A percentile compares a stretch with the other conserved stretches of the same genome.
Conservation (phyloP, 2,888 invertebrate species). For the Altica lythri region DNA sequence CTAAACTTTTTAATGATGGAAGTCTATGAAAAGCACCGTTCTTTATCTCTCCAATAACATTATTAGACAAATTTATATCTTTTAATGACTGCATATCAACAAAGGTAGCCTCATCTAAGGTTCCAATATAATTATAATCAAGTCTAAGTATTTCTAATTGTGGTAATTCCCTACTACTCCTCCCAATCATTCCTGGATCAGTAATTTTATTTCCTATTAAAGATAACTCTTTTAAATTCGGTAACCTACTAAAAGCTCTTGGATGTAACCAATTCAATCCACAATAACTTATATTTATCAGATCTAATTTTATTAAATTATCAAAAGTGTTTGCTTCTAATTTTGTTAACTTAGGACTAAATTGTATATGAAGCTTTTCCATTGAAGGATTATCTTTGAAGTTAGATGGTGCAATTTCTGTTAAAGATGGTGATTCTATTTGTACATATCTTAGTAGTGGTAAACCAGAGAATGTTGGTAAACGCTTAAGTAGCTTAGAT, state of each 20-base stretch:
- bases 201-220: slow-evolving; percentile 73
- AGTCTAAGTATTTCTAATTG: slow-evolving; percentile 70
- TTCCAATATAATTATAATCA: slow-evolving; percentile 72
- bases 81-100: slow-evolving; percentile 75
- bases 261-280: slow-evolving; percentile 80
- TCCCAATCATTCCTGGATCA: slow-evolving; percentile 82
- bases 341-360: slow-evolving; percentile 68
- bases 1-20: slow-evolving; percentile 71
- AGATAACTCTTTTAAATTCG: slow-evolving; percentile 71
- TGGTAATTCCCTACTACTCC: slow-evolving; percentile 76
- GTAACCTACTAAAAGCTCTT: slow-evolving; percentile 73
- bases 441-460: slow-evolving; percentile 73
- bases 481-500: slow-evolving; percentile 73
- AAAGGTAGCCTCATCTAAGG: slow-evolving; percentile 77
- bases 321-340: slow-evolving; percentile 77
- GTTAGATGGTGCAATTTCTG: slow-evolving; percentile 69
- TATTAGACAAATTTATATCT: slow-evolving; percentile 70
- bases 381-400: slow-evolving; percentile 74
- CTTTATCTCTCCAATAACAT: slow-evolving; percentile 74
- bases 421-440: slow-evolving; percentile 70
- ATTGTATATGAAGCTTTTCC: slow-evolving; percentile 75
- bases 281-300: slow-evolving; percentile 77
- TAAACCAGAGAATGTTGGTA: slow-evolving; percentile 74
- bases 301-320: slow-evolving; percentile 63
- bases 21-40: slow-evolving; percentile 82